Base-by-base conservation (phyloP, 23 tunicate genomes). In the Halocynthia aurantium region DNA sequence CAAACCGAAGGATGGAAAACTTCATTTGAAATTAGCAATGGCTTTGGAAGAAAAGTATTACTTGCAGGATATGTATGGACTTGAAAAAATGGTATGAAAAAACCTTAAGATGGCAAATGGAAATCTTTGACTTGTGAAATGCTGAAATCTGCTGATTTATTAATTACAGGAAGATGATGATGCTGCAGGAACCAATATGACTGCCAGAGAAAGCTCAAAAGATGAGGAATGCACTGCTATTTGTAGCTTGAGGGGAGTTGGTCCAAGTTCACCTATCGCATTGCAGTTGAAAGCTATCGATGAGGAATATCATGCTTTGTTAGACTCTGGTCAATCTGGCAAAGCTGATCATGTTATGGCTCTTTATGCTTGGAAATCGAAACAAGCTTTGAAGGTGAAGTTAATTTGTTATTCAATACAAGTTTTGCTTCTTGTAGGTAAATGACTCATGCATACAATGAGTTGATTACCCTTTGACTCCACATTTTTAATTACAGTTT, bases 241-340 rank as follows among this genome's bases (percentile, higher is more conserved):
- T 17, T 86, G 92, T 54, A 65, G 76, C 9, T 60, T 92, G 10
- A 71, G 87, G 10, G 98, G 98, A 57, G 85, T 92, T 51, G 81
- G 87, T 53, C 84, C 85, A 5, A 81, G 76, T 67, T 83, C 88
- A 40, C 98, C 98, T 6, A 61, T 92, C 52, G 91, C 98, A 53
- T 66, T 80, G n/a, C 98, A 92, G 68, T 61, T 92, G 50, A 92
- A 79, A 73, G 98, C 91, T 53, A 92, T 92, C 17, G 98, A 92
- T 82, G 92, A 86, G 53, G 98, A 92, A 66, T 92, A 82, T 57
- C 73, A 86, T 52, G 62, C 76, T 53, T 76, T 92, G 10, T 67
- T 77, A 7, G 85, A 83, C 51, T 73, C 81, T 65, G 92, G 92
- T 6, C 88, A 86, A 72, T 82, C 87, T 15, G 79, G 80, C 10